Evolutionary conservation across 2,888 invertebrate genomes (phyloP).

Genomic region (Belgica antarctica): DNA sequence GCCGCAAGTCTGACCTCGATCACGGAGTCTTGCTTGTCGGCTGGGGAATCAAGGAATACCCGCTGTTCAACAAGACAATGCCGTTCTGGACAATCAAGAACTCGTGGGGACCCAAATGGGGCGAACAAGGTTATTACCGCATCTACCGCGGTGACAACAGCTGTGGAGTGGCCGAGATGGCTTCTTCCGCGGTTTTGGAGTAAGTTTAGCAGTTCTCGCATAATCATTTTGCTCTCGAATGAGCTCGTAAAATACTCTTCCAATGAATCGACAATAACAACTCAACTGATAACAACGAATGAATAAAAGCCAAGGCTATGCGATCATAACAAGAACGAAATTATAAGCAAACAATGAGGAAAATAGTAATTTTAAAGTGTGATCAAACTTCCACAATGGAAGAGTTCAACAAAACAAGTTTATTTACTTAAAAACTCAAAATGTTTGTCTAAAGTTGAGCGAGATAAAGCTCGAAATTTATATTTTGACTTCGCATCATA

Average conservation of each 20-base stretch:
- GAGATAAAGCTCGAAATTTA: too few species aligned
- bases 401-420: too few species aligned
- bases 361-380: too few species aligned
- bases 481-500: too few species aligned
- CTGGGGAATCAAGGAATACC: slow-evolving; percentile 76
- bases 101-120: slow-evolving; percentile 90
- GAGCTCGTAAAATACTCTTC: slow-evolving; percentile 1
- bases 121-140: slow-evolving; percentile 92
- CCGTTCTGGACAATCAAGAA: slow-evolving; percentile 94
- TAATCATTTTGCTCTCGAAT: too few species aligned
- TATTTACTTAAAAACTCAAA: too few species aligned
- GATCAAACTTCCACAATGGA: too few species aligned
- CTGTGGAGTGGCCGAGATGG: slow-evolving; percentile 86
- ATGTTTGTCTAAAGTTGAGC: too few species aligned
- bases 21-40: slow-evolving; percentile 97
- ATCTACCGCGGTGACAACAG: slow-evolving; percentile 93
- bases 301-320: neutral
- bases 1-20: slow-evolving; percentile 73
- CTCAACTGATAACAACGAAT: slow-evolving; percentile 18
- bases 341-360: too few species aligned
- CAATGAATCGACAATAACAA: neutral
- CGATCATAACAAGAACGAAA: neutral
- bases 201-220: slow-evolving; percentile 25
- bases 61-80: slow-evolving; percentile 72
- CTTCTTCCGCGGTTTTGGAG: slow-evolving; percentile 79